phyloP scores from a whole-genome alignment of 2,888 invertebrate genomes.

The Eurois occulta region DNA sequence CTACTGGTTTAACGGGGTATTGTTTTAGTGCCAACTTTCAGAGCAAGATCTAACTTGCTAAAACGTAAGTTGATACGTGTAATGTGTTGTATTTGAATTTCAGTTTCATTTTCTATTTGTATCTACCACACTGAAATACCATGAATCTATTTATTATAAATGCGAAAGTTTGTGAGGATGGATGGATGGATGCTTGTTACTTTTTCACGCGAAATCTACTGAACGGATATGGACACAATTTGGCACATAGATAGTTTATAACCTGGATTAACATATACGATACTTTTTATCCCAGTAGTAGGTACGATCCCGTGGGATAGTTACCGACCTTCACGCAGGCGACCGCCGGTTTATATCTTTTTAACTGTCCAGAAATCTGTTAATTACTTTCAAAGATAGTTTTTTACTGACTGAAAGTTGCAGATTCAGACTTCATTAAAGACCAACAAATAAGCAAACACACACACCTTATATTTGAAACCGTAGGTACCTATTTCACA shows the following conservation, averaged over 20 bases:
- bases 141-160: too few species aligned
- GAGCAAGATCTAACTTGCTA: not conserved
- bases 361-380: too few species aligned
- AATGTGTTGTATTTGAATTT: not conserved
- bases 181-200: too few species aligned
- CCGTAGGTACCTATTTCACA: constrained; percentile 17
- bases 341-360: too few species aligned
- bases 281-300: too few species aligned
- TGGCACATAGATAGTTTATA: too few species aligned
- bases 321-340: too few species aligned
- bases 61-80: not conserved
- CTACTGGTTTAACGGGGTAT: not conserved
- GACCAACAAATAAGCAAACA: constrained; percentile 22
- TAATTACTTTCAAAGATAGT: not conserved
- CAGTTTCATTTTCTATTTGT: not conserved
- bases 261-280: too few species aligned
- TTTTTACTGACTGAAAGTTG: not conserved
- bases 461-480: not conserved
- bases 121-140: not conserved
- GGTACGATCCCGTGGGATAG: too few species aligned
- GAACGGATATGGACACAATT: too few species aligned
- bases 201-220: too few species aligned
- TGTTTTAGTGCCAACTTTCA: not conserved
- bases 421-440: not conserved
- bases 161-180: too few species aligned